phyloP scores from a whole-genome alignment of 2,797 vertebrate species.

The Odontamblyopus lacepedii region DNA sequence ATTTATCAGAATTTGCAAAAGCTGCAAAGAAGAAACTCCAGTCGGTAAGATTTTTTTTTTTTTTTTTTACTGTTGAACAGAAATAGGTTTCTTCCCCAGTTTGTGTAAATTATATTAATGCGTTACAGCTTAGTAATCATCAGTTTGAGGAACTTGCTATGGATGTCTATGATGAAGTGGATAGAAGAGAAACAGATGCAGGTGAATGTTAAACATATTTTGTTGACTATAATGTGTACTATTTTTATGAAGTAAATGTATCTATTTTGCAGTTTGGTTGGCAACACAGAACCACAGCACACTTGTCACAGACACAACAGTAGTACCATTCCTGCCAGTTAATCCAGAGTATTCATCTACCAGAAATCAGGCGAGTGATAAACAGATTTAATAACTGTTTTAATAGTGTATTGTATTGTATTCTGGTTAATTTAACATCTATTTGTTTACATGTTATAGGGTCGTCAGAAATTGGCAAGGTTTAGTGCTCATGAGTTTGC shows the following conservation, averaged over 20 bases:
- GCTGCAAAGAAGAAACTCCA: constrained; percentile 98
- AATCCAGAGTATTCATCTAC: constrained; percentile 99
- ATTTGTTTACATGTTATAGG: constrained; percentile 70
- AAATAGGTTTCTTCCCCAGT: not conserved
- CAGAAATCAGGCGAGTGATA: constrained; percentile 88
- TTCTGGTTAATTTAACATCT: not conserved
- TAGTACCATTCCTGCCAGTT: constrained; percentile 96
- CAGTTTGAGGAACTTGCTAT: constrained; percentile 99
- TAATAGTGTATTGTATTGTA: not conserved
- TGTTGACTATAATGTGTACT: not conserved
- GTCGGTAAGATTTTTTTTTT: constrained; percentile 83
- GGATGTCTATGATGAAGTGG: constrained; percentile 99
- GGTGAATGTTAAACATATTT: constrained; percentile 66
- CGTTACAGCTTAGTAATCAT: constrained; percentile 91
- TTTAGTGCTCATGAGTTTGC: constrained; percentile 98
- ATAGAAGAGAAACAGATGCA: constrained; percentile 96
- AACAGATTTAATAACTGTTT: not conserved
- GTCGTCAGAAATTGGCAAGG: constrained; percentile 93
- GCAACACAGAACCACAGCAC: constrained; percentile 98
- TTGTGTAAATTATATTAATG: not conserved
- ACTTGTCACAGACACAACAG: constrained; percentile 94
- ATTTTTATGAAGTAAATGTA: not conserved
- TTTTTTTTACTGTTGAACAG: not conserved
- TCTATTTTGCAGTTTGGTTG: constrained; percentile 86
- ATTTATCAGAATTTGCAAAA: constrained; percentile 96